Evolutionary conservation across 1,140 invertebrate species (phyloP), one percentile per base, ranked within the genome.

Genomic region (Galendromus occidentalis): DNA sequence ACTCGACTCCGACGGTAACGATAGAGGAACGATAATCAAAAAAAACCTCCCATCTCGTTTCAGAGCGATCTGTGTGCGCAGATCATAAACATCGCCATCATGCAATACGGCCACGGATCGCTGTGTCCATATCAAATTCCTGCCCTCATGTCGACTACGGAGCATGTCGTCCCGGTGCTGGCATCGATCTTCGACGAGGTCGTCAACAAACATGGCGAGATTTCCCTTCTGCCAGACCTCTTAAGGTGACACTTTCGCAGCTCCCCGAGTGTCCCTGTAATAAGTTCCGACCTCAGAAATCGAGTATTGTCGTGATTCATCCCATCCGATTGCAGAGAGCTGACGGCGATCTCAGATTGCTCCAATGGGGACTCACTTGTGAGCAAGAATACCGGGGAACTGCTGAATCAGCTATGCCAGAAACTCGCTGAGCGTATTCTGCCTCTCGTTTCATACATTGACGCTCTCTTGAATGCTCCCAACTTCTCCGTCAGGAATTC

Each of bases 81-180:
- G 25, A 25, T 59, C 12, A 25, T 59, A 25, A 25, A 25, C 2
- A 17, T 59, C 25, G 25, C 33, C 22, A 33, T 59, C 14, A 22
- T 33, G 14, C 51, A 22, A 17, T 59, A 59, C 9, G 51, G 51
- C 17, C 51, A 59, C 20, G 51, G 51, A 14, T 25, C 51, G 17
- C 9, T 59, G 22, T 59, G 51, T 22, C 51, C 51, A 14, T 59
- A 59, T 33, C 51, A 59, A 25, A 59, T 59, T 20, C 51, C 51
- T 17, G 51, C 51, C 22, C 33, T 59, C 17, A 25, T 59, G 14
- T 59, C 51, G 2, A 59, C 51, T 14, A 29, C 51, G 9, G 51
- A 59, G 25, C 51, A 59, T 2, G 22, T 25, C 14, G 51, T 59
- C 2, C 51, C 51, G 14, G 51, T 59, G 14, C 51, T 59, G 14